Percentiles rank a stretch among this genome's conserved stretches.
Evolutionary conservation across 2,888 invertebrate species (phyloP).

Genomic region (Omphaloscelis lunosa): DNA sequence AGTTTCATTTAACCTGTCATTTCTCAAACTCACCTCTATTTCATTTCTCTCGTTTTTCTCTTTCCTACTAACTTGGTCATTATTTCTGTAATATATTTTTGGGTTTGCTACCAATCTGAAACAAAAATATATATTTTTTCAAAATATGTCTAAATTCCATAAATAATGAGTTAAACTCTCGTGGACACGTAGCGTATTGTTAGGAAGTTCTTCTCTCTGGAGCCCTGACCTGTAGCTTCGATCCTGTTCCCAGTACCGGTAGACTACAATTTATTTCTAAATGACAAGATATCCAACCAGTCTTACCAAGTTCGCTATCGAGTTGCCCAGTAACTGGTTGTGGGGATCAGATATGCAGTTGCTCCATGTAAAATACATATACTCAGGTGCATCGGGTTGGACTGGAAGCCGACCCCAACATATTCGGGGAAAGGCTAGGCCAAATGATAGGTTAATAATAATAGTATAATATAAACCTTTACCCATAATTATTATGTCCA

Average conservation of each 20-base stretch:
- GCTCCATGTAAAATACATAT: background rate
- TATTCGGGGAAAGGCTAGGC: background rate
- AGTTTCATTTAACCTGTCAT: too few species aligned
- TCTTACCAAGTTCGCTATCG: background rate
- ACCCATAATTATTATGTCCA: background rate
- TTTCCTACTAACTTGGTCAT: background rate
- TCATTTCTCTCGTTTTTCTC: slow-evolving; percentile 6
- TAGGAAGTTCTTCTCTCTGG: background rate
- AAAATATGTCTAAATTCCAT: too few species aligned
- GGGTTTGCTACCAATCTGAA: slow-evolving; percentile 39
- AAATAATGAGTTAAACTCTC: too few species aligned
- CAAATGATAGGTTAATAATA: too few species aligned
- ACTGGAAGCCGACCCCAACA: background rate
- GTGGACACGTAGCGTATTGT: background rate
- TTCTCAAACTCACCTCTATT: slow-evolving; percentile 40
- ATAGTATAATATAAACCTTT: background rate
- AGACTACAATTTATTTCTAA: background rate
- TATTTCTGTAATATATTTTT: background rate
- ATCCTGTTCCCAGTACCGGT: background rate
- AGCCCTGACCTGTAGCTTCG: background rate
- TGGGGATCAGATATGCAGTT: background rate
- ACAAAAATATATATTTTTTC: background rate
- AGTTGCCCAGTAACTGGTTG: background rate
- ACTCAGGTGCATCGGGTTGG: background rate
- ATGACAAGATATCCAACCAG: background rate